A percentile compares a stretch with the other conserved stretches of the same genome.
Evolutionary conservation across 2,113 vertebrate genomes (phyloP).

Genomic region (Lycaon pictus): DNA sequence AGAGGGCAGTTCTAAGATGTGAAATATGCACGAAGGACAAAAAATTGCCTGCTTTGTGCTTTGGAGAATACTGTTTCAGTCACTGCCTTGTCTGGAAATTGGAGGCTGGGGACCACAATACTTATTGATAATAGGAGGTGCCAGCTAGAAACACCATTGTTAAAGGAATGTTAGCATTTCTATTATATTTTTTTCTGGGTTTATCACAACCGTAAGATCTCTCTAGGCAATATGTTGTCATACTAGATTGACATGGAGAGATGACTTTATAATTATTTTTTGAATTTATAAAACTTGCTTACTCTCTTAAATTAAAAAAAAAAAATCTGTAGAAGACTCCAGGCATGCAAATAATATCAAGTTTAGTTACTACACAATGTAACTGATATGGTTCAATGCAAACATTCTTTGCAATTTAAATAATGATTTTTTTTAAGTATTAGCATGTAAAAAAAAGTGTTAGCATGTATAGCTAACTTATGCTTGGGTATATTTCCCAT

Average conservation of each 20-base stretch:
- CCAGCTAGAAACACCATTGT: constrained; percentile 35
- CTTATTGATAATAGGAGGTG: constrained; percentile 65
- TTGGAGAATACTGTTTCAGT: constrained; percentile 73
- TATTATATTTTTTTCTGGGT: constrained; percentile 25
- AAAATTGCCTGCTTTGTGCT: constrained; percentile 73
- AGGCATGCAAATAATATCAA: neutral
- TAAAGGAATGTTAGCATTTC: constrained; percentile 67
- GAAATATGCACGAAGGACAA: constrained; percentile 72
- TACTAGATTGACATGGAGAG: constrained; percentile 56
- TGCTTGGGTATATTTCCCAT: neutral
- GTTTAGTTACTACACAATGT: constrained; percentile 3
- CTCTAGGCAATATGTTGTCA: neutral
- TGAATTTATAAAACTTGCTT: constrained; percentile 39
- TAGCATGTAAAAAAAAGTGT: neutral
- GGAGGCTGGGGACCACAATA: constrained; percentile 57
- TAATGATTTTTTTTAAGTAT: constrained; percentile 32
- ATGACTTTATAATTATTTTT: neutral
- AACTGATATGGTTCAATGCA: constrained; percentile 30
- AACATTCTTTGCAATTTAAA: constrained; percentile 47
- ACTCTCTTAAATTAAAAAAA: neutral
- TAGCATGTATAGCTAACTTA: neutral
- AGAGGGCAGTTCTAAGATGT: constrained; percentile 70
- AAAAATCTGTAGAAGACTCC: neutral
- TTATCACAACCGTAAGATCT: constrained; percentile 68
- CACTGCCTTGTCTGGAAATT: constrained; percentile 67